A percentile compares a stretch with the other conserved stretches of the same genome.
Conservation (phyloP, 2,797 vertebrate species). For the Enteromius thamalakanensis region DNA sequence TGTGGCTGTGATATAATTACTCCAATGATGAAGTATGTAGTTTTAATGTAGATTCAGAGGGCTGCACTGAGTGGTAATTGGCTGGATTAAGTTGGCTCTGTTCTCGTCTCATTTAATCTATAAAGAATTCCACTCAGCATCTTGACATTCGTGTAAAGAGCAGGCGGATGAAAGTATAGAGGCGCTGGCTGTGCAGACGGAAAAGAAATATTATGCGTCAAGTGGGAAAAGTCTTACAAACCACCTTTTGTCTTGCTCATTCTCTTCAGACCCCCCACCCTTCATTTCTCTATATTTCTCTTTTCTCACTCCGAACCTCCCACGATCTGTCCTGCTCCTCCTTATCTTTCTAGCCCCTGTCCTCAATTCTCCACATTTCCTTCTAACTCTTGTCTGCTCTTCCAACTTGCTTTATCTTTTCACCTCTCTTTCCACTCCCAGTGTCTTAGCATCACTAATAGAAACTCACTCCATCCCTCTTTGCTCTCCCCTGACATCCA, state of each 20-base stretch:
- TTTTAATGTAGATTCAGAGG: slow-evolving; percentile 66
- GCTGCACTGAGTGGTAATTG: slow-evolving; percentile 74
- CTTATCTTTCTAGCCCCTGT: slow-evolving; percentile 24
- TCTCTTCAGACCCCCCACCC: slow-evolving; percentile 19
- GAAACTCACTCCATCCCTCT: slow-evolving; percentile 22
- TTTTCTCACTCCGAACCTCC: slow-evolving; percentile 10
- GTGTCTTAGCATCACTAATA: slow-evolving; percentile 36
- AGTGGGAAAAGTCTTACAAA: slow-evolving; percentile 29
- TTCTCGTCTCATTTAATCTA: slow-evolving; percentile 78
- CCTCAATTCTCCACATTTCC: slow-evolving; percentile 25
- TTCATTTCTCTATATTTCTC: slow-evolving; percentile 19
- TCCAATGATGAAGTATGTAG: slow-evolving; percentile 40
- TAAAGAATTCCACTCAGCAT: slow-evolving; percentile 77
- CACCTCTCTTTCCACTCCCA: not conserved
- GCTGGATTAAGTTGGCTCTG: slow-evolving; percentile 74
- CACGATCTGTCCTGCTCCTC: slow-evolving; percentile 23
- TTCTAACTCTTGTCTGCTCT: slow-evolving; percentile 18
- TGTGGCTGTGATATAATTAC: slow-evolving; percentile 34
- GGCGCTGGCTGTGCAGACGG: slow-evolving; percentile 18
- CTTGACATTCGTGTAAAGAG: slow-evolving; percentile 83
- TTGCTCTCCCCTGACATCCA: slow-evolving; percentile 42
- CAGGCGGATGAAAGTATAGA: slow-evolving; percentile 72
- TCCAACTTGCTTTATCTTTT: slow-evolving; percentile 23
- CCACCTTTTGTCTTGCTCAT: slow-evolving; percentile 28
- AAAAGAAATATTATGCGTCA: slow-evolving; percentile 39